Base-by-base conservation (phyloP, 2,113 vertebrate species). In the Falcunculus frontatus region DNA sequence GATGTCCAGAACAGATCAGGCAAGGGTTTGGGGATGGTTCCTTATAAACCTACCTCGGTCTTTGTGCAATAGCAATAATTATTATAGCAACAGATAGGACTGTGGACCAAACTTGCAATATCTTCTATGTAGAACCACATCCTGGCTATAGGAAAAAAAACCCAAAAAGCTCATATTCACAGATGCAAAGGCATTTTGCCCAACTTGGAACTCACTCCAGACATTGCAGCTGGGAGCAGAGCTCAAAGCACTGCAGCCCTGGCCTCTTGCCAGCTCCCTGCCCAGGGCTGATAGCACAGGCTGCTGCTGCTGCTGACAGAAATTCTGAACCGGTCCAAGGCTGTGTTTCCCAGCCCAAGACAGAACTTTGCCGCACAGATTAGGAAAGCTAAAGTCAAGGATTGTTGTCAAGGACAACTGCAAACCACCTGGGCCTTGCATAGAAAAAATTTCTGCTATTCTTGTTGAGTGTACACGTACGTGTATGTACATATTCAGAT, bases 101-200 rank as follows among this genome's bases (percentile, higher is more conserved):
- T 29, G 12, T 68, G 25, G 52, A 83, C 11, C 32, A 85, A 70
- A n/a, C 7, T 64, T 46, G 50, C 20, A 70, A 6, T 65, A 55
- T 62, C 69, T 83, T 88, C 46, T 57, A 41, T 16, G 20, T 16
- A 80, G 75, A 60, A 83, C 46, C 11, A 64, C 6, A 49, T 30
- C 46, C 2, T 55, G 26, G 11, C 26, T 55, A 29, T 16, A 75
- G 55, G 15, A 3, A 44, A 47, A 63, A 59, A 42, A 47, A 67
- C 10, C 0, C 1, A 59, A 35, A 78, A 67, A 87, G 6, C 47
- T 77, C 4, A 0, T 63, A 55, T 65, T 77, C 42, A 57, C 37
- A 80, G 46, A 74, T 42, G 55, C 13, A 75, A 79, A 92, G 78
- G 68, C 46, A 47, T 93, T 92, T 90, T 96, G 64, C 27, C 59